A percentile compares a stretch with the other conserved stretches of the same genome.
phyloP scores from a whole-genome alignment of 2,797 vertebrate species.

The Anguilla anguilla region DNA sequence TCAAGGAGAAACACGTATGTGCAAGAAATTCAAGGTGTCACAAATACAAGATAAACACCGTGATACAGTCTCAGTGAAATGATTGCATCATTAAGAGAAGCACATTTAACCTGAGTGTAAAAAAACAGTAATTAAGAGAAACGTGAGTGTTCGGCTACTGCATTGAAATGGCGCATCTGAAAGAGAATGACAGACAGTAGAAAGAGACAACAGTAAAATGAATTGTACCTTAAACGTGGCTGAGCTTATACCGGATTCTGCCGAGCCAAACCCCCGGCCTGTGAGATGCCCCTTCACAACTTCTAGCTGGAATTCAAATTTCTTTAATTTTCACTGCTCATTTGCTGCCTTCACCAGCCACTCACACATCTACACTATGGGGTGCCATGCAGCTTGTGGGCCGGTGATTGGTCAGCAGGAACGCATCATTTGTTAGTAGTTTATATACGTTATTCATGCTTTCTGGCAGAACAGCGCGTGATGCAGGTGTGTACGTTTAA shows the following conservation, averaged over 20 bases:
- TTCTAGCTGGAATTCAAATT: conserved; percentile 82
- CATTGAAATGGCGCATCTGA: conserved; percentile 33
- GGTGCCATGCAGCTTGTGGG: background rate
- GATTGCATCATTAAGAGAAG: background rate
- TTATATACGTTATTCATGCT: conserved; percentile 23
- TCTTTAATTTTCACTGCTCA: conserved; percentile 53
- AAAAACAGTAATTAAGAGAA: background rate
- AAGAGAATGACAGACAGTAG: conserved; percentile 43
- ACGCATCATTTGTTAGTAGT: conserved; percentile 25
- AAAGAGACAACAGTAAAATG: conserved; percentile 44
- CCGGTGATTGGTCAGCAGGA: background rate
- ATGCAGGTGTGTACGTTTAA: background rate
- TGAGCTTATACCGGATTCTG: conserved; percentile 87
- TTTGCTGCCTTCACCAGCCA: conserved; percentile 19
- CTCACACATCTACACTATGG: conserved; percentile 47
- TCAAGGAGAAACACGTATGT: background rate
- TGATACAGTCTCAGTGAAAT: background rate
- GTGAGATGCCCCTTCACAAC: conserved; percentile 44
- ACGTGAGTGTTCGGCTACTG: background rate
- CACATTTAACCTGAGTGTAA: background rate
- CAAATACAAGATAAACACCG: background rate
- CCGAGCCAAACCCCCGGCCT: conserved; percentile 79
- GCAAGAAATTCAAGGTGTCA: background rate
- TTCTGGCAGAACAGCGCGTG: background rate
- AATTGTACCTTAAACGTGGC: conserved; percentile 84